Base-by-base conservation (phyloP, 2,888 invertebrate genomes). In the Monopis laevigella region DNA sequence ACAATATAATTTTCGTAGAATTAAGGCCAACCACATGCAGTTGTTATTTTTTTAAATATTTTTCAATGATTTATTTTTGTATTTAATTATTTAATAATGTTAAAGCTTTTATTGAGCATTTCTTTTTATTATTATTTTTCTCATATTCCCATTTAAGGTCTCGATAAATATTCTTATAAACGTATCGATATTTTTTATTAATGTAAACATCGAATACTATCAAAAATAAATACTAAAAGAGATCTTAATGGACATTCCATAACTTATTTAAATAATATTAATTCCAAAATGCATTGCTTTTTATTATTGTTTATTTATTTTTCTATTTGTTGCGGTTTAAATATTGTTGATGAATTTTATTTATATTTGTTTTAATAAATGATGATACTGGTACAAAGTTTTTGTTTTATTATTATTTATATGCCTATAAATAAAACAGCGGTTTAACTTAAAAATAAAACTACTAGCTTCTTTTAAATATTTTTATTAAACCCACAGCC, bases 191-290 rank as follows among this genome's bases (percentile, higher is more conserved):
- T 24, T 24, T 24, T 10, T 24, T 7, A 24, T 24, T 7, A 5
- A 24, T 24, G 10, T 24, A 24, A 24, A 7, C 24, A 24, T 10
- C 6, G 5, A 24, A 10, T 24, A 24, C n/a, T n/a, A n/a, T n/a
- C n/a, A n/a, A n/a, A n/a, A n/a, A n/a, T n/a, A n/a, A n/a, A n/a
- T n/a, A n/a, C n/a, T n/a, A n/a, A n/a, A 30, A 49, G 55, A 50
- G 54, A 52, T 53, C 55, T 59, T 58, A 53, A 55, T 48, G 54
- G 58, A 55, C 66, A 65, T 66, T 66, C 64, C 63, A 59, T 44
- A 49, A 43, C 32, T 43, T 48, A 52, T 43, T 42, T 46, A 27
- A 5, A 8, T 13, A 17, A n/a, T n/a, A 24, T 47, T 45, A 45
- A 45, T 46, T 46, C 46, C 46, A 43, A 40, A 46, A 43, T 45